phyloP scores from a whole-genome alignment of 2,888 invertebrate genomes.

The Drosophila recens region DNA sequence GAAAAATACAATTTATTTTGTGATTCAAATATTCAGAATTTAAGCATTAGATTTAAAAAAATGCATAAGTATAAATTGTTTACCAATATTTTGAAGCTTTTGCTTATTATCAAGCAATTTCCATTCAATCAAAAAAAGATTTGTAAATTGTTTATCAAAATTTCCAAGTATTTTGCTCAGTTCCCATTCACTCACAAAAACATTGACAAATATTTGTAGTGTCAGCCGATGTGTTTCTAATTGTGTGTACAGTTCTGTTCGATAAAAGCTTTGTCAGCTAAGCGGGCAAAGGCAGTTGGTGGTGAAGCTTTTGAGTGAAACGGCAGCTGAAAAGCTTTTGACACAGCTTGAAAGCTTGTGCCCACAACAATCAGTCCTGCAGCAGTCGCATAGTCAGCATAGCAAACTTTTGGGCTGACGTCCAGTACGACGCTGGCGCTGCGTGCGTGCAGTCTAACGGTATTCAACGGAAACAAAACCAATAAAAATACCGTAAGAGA shows the following conservation, averaged over 20 bases:
- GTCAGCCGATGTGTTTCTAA: slow-evolving; percentile 10
- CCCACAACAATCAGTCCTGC: slow-evolving; percentile 20
- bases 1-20: too few species aligned
- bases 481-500: slow-evolving; percentile 24
- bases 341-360: slow-evolving; percentile 42
- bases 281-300: slow-evolving; percentile 21
- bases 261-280: slow-evolving; percentile 51
- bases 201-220: too few species aligned
- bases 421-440: slow-evolving; percentile 78
- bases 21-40: too few species aligned
- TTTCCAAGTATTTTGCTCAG: not conserved
- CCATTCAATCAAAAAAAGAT: too few species aligned
- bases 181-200: not conserved
- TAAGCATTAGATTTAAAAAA: too few species aligned
- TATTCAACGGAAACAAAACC: slow-evolving; percentile 38
- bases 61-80: not conserved
- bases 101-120: too few species aligned
- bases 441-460: slow-evolving; percentile 77
- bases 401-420: slow-evolving; percentile 64
- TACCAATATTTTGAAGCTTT: too few species aligned
- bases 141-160: not conserved
- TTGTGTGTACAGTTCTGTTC: slow-evolving; percentile 31
- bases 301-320: slow-evolving; percentile 32
- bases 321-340: slow-evolving; percentile 38
- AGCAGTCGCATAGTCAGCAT: slow-evolving; percentile 44